These are phyloP conservation scores for Pangasianodon hypophthalmus DNA, from an alignment of 2,113 vertebrate genomes.

Conservation along the genomic window DNA sequence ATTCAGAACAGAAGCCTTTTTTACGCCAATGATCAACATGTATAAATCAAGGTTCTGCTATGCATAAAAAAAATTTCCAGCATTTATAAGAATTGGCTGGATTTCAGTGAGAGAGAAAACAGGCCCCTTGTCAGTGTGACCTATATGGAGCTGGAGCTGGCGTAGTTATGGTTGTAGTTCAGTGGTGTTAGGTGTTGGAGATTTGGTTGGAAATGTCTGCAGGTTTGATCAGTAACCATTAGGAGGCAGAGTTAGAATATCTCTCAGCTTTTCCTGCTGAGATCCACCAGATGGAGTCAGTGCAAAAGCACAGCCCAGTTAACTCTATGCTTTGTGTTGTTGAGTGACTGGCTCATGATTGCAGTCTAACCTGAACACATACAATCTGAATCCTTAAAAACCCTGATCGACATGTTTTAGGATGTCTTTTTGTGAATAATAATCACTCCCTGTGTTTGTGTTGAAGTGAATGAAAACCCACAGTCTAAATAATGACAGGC, in stretches of 20 bases:
- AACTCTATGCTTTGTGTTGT: not conserved
- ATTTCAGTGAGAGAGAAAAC: not conserved
- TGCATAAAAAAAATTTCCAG: too few relatives aligned
- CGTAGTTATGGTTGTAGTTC: not conserved
- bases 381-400: not conserved
- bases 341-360: not conserved
- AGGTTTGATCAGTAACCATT: slow-evolving; percentile 1
- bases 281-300: slow-evolving; percentile 17
- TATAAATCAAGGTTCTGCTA: not conserved
- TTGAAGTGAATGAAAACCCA: not conserved
- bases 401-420: not conserved
- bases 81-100: too few relatives aligned
- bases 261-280: not conserved
- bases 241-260: not conserved
- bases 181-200: not conserved
- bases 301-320: not conserved
- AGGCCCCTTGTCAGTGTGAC: not conserved
- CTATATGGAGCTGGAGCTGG: not conserved
- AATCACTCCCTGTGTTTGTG: not conserved
- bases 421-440: not conserved
- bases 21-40: not conserved
- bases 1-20: too few relatives aligned
- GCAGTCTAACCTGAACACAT: not conserved
- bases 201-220: not conserved
- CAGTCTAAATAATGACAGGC: not conserved